Base-by-base conservation (phyloP, 2,113 vertebrate species). In the Carlito syrichta region DNA sequence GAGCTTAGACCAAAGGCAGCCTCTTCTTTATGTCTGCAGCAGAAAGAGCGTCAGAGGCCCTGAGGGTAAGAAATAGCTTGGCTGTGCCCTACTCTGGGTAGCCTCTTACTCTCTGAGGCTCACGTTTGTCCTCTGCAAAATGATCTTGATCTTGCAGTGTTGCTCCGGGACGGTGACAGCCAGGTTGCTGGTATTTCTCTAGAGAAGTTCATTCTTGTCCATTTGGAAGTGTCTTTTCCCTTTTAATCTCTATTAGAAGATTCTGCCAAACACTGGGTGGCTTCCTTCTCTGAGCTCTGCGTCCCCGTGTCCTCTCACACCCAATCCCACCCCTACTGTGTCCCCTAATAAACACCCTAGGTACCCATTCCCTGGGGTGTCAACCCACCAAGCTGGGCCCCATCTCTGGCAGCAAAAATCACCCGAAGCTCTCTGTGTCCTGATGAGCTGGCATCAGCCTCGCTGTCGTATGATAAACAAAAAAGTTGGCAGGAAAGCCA, bases 381-480 rank as follows among this genome's bases (percentile, higher is more conserved):
- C 23, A 25, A 27, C 23, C 30, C 5, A 0, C 77, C 40, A 4
- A 2, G 2, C 11, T 2, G 1, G 35, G 48, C 38, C 38, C 62
- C 0, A 25, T 13, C 56, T 63, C 56, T 27, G n/a, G 56, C 45
- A 9, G 48, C n/a, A 12, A 50, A n/a, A 68, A 35, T 45, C 48
- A 32, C 22, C 45, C 10, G 13, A 25, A 38, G 14, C 58, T 62
- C 78, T 43, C n/a, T 10, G n/a, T 9, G 48, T 8, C 86, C 3
- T 20, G 22, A 10, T 0, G 43, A 23, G 58, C 54, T n/a, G 45
- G 45, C 58, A 1, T 12, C 3, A 0, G 3, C 22, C 71, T 58
- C 20, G 5, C 7, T 30, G 52, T 16, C 7, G 8, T 1, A 0
- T 35, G 12, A 50, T 2, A 63, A 68, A 50, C 48, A 71, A 54